phyloP scores from a whole-genome alignment of 1,140 invertebrate genomes.

The Acromyrmex echinatior region DNA sequence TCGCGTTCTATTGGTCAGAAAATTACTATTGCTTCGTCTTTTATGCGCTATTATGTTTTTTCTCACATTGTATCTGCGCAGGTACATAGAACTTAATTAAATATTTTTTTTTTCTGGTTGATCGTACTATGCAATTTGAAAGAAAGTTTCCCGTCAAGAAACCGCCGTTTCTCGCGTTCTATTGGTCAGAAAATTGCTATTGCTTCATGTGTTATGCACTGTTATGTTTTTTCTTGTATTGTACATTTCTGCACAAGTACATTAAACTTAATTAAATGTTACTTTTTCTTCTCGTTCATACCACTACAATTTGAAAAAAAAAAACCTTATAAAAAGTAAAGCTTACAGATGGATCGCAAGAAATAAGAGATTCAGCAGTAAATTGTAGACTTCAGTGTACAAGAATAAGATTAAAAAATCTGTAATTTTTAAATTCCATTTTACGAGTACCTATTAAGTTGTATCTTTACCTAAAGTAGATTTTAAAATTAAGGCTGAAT shows the following conservation, averaged over 20 bases:
- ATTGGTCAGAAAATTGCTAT: background rate
- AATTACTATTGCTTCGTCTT: slow-evolving; percentile 17
- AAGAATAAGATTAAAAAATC: background rate
- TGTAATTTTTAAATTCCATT: background rate
- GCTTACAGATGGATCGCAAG: background rate
- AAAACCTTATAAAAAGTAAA: background rate
- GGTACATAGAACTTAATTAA: background rate
- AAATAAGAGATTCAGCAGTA: background rate
- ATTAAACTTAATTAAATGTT: slow-evolving; percentile 12
- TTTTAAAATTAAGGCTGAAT: background rate
- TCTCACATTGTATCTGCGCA: background rate
- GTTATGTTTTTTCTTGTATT: background rate
- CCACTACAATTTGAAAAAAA: background rate
- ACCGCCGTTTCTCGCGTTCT: background rate
- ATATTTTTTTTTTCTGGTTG: background rate
- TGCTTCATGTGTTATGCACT: background rate
- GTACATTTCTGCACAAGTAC: background rate
- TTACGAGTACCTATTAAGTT: background rate
- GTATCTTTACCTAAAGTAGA: background rate
- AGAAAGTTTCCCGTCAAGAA: background rate
- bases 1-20: background rate
- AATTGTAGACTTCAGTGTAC: background rate
- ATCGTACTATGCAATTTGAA: too few relatives aligned
- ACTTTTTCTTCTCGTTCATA: background rate
- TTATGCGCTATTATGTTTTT: background rate